Evolutionary conservation across 2,113 vertebrate genomes (phyloP), one percentile per base, ranked within the genome.

Genomic region (Xiphophorus hellerii): DNA sequence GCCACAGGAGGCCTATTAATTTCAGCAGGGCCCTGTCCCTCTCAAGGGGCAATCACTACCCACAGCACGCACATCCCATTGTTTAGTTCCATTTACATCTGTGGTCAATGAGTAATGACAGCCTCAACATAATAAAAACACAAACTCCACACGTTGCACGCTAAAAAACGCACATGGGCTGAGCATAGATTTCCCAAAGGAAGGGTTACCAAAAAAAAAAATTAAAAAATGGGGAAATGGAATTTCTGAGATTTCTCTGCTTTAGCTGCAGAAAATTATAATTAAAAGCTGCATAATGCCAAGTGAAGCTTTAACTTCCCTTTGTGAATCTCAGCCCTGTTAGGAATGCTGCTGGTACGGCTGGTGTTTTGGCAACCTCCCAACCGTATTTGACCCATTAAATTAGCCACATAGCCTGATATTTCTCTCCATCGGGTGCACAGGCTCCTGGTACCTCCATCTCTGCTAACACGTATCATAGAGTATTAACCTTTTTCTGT

Each of bases 401-500:
- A 91, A 93, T 94, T 93, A 95, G 93, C 90, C 92, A 88, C 92
- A 92, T 94, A 93, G 92, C 90, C 71, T 82, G 87, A 90, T 89
- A 78, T 80, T 90, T 90, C 86, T 93, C 90, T 91, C 92, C 92
- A 92, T 86, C 85, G 92, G 93, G 92, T 88, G 91, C 88, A 80
- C 88, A 89, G 92, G 88, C 90, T 93, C 84, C 90, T 94, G 93
- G 92, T 93, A 92, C 90, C 69, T 79, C 88, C 89, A 89, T 92
- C 94, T 92, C 89, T 76, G 90, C 90, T 90, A 93, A 90, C 93
- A 94, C 94, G 94, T 93, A 95, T 95, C 92, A 95, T 94, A 93
- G 93, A 94, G 93, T 94, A 95, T 95, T 95, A 95, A 95, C 95
- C 94, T 94, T 95, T 95, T 91, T 92, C 93, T 93, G 92, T 92